A percentile compares a stretch with the other conserved stretches of the same genome.
Conservation (phyloP, 2,797 vertebrate genomes). For the Gambelia wislizenii region DNA sequence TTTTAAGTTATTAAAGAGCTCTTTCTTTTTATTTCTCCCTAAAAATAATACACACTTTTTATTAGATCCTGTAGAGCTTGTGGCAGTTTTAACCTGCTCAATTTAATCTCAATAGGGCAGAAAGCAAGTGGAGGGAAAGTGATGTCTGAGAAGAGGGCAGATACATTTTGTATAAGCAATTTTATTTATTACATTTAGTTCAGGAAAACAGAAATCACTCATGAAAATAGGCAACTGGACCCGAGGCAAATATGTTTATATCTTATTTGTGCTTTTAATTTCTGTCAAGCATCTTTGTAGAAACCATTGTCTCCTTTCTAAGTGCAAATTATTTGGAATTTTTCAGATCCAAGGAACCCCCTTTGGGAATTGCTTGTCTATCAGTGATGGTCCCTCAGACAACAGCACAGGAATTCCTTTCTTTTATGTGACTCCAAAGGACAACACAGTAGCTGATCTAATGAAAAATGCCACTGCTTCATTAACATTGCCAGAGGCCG, state of each 20-base stretch:
- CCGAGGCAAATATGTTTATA: neutral
- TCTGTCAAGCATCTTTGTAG: rapidly evolving
- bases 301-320: conserved; percentile 4
- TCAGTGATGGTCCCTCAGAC: conserved; percentile 88
- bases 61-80: conserved; percentile 31
- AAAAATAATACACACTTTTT: conserved; percentile 18
- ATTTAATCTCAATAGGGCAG: neutral
- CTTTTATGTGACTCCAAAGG: conserved; percentile 88
- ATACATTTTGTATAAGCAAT: conserved; percentile 7
- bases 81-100: conserved; percentile 11
- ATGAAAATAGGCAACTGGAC: neutral
- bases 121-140: conserved; percentile 20
- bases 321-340: conserved; percentile 26
- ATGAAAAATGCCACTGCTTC: conserved; percentile 86
- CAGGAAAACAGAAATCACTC: neutral
- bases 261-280: neutral
- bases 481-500: conserved; percentile 86
- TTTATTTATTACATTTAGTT: neutral
- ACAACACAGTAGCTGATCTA: conserved; percentile 84
- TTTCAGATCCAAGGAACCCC: conserved; percentile 88
- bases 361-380: conserved; percentile 88
- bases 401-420: conserved; percentile 91
- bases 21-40: neutral
- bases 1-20: neutral
- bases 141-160: neutral